Evolutionary conservation across 2,888 invertebrate species (phyloP).

Genomic region (Drosophila kokeensis): DNA sequence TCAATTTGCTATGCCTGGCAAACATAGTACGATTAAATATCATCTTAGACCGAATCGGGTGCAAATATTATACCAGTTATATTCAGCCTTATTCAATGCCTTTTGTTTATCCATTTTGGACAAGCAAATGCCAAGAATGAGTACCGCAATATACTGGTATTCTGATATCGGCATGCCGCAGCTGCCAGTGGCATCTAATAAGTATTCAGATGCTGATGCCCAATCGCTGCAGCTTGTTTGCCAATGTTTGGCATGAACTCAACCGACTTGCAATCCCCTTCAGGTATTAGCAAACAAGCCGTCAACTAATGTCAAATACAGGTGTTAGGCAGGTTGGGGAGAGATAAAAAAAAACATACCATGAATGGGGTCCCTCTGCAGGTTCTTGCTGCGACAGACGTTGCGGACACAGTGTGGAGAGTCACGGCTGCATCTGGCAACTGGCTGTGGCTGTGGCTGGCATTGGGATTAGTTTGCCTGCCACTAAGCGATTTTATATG

Average conservation of each 20-base stretch:
- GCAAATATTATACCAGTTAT: not conserved
- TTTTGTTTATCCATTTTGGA: conserved; percentile 1
- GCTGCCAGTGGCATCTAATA: conserved; percentile 36
- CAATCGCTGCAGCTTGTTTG: conserved; percentile 21
- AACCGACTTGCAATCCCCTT: conserved; percentile 6
- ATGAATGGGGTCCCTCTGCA: conserved; percentile 7
- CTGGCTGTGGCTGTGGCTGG: conserved; percentile 44
- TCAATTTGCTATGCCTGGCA: not conserved
- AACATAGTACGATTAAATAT: conserved; percentile 3
- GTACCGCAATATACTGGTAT: conserved; percentile 33
- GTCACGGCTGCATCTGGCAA: conserved; percentile 45
- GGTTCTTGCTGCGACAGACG: conserved; percentile 19
- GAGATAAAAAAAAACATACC: conserved; percentile 5
- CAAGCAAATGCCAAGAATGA: not conserved
- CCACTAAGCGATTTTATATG: conserved; percentile 68
- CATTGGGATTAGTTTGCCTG: conserved; percentile 59
- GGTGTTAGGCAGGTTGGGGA: conserved; percentile 5
- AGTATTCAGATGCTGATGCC: conserved; percentile 27
- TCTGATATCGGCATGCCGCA: conserved; percentile 4
- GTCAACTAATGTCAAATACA: conserved; percentile 60
- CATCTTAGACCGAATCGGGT: not conserved
- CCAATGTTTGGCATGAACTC: conserved; percentile 42
- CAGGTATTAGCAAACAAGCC: conserved; percentile 18
- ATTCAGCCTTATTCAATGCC: not conserved
- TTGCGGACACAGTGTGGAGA: conserved; percentile 28